A percentile compares a stretch with the other conserved stretches of the same genome.
Conservation (phyloP, 2,113 vertebrate genomes). For the Drymodes brunneopygia region DNA sequence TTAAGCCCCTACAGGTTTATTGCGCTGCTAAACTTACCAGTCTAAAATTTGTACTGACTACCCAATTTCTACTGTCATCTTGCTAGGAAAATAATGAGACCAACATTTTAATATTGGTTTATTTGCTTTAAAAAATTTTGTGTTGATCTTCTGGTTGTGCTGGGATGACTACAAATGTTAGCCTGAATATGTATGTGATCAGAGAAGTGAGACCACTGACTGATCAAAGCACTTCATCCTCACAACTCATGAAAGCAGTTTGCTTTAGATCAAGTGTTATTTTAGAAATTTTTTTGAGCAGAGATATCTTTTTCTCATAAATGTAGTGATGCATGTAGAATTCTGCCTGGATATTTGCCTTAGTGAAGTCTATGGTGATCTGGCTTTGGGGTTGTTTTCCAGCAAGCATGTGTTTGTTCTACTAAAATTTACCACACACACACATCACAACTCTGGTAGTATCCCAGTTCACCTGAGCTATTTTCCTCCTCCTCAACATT, state of each 20-base stretch:
- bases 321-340: not conserved
- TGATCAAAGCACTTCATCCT: not conserved
- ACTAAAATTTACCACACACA: not conserved
- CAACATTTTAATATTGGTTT: not conserved
- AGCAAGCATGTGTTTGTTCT: not conserved
- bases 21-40: not conserved
- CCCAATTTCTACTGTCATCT: not conserved
- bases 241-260: not conserved
- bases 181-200: not conserved
- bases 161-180: not conserved
- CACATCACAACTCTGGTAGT: not conserved
- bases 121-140: not conserved
- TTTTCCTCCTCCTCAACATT: conserved; percentile 12
- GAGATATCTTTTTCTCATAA: not conserved
- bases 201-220: not conserved
- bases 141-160: not conserved
- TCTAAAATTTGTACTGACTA: not conserved
- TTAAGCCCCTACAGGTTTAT: not conserved
- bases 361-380: not conserved
- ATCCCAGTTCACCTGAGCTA: not conserved
- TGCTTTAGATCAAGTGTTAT: not conserved
- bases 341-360: not conserved
- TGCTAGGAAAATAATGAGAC: not conserved
- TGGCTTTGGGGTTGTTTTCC: not conserved
- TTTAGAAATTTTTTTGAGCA: not conserved